phyloP scores from a whole-genome alignment of 1,140 invertebrate species.

The Halesus radiatus region DNA sequence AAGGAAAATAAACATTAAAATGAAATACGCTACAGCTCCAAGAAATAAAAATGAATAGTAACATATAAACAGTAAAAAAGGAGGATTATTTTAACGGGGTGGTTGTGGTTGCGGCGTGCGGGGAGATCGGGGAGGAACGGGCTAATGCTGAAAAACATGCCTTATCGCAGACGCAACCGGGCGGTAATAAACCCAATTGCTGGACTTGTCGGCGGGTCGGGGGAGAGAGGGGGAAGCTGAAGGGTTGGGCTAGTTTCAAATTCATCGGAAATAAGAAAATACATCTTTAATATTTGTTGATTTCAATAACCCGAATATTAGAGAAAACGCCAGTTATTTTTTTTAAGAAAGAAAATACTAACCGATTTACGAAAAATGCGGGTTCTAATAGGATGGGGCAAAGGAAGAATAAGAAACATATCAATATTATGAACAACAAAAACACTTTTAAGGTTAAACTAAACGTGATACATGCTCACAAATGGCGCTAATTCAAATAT shows the following conservation, averaged over 20 bases:
- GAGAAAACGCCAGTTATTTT: no score
- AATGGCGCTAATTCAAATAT: no score
- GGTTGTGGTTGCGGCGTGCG: not conserved
- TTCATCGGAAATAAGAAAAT: no score
- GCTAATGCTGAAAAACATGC: conserved; percentile 48
- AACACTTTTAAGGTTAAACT: no score
- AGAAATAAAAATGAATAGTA: conserved; percentile 16
- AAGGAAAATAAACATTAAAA: not conserved
- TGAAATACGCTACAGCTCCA: not conserved
- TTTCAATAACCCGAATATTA: no score
- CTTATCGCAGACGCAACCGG: conserved; percentile 45
- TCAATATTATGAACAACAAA: no score
- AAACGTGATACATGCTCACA: no score
- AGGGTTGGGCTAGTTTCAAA: not conserved
- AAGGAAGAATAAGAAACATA: no score
- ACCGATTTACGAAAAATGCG: no score
- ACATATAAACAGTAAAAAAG: not conserved
- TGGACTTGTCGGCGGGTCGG: not conserved
- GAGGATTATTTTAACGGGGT: conserved; percentile 19
- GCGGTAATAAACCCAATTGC: conserved; percentile 39
- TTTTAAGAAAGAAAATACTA: no score
- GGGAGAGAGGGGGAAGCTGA: not conserved
- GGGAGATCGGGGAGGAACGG: not conserved
- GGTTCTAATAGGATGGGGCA: no score
- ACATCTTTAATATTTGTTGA: no score